Evolutionary conservation across 2,113 vertebrate genomes (phyloP), one percentile per base, ranked within the genome.

Genomic region (Cinclus mexicanus): DNA sequence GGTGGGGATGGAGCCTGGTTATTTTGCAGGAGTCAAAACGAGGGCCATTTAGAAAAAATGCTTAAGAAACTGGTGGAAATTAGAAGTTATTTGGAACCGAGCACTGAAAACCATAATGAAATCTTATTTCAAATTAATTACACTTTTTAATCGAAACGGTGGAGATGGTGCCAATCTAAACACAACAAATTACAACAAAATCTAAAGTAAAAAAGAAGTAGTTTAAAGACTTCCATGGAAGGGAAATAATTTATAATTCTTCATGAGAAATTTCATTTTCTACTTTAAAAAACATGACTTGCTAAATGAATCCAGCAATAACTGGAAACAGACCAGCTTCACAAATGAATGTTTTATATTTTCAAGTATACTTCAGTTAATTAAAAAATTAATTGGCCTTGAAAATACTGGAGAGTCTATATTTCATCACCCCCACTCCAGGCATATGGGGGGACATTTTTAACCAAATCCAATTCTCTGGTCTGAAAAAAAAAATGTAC

Each of bases 341-440:
- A 87, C 91, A 98, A 97, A 95, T 83, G 39, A 89, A 95, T 90
- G 70, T 74, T 95, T 96, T 92, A 55, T 57, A 94, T 94, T 96
- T 95, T 93, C 95, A 96, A 97, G 89, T 91, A 55, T 56, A 70
- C 94, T 95, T 95, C 56, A 92, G 86, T 94, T 97, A 97, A 97
- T 96, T 97, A 97, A 96, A 98, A 95, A 71, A 93, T 87, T 96
- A 97, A 98, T 96, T 97, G 47, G 68, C 91, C 93, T 94, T 95
- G 76, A 97, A 97, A 97, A 94, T 71, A 49, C 56, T 59, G 87
- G 87, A 89, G 63, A 96, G 75, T 79, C 57, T 80, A 10, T 39
- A 33, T 18, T 52, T 63, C 80, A 41, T 63, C 25, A 37, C 10
- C 47, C 28, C 52, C 8, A 18, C 7, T 14, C 7, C 33, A 56